Evolutionary conservation across 1,140 invertebrate genomes (phyloP), one percentile per base, ranked within the genome.

Genomic region (Carposina sasakii): DNA sequence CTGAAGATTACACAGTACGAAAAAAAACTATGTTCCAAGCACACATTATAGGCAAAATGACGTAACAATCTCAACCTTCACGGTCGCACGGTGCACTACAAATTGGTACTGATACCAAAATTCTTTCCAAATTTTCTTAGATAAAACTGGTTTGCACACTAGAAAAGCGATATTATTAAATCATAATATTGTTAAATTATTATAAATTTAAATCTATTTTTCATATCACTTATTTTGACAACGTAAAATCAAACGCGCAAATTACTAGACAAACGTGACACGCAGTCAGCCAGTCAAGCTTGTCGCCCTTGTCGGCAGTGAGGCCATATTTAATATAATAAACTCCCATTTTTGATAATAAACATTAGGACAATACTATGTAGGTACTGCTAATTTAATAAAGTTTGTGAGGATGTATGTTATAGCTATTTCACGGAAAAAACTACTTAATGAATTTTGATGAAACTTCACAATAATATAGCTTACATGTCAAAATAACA

Each of bases 21-120:
- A 71, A 71, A 74, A 72, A 70, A 74, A 68, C 58, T 74, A 63
- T 66, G 65, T 77, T 69, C 66, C 65, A 74, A 78, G 72, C 73
- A 81, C 68, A 72, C 75, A 78, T 68, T 72, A 71, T 60, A 72
- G 64, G 62, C 67, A 70, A 81, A 82, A 79, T 81, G 79, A 83
- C 79, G 79, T 83, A 83, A 83, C 79, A 83, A 76, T 81, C 79
- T 83, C 76, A 83, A 81, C 79, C 79, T 83, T 83, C 79, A 83
- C 79, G 76, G 76, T 79, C 77, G 77, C 76, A 77, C 66, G 73
- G 60, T 76, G 77, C 67, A 73, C 67, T 66, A 59, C 66, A 28
- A 28, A 12, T 28, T 71, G 63, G 63, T 71, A 76, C 54, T 3
- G 12, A 9, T 21, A 70, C 68, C 63, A 73, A 66, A 62, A 70